Evolutionary conservation across 2,888 invertebrate species (phyloP).

Genomic region (Dasysyrphus tricinctus): DNA sequence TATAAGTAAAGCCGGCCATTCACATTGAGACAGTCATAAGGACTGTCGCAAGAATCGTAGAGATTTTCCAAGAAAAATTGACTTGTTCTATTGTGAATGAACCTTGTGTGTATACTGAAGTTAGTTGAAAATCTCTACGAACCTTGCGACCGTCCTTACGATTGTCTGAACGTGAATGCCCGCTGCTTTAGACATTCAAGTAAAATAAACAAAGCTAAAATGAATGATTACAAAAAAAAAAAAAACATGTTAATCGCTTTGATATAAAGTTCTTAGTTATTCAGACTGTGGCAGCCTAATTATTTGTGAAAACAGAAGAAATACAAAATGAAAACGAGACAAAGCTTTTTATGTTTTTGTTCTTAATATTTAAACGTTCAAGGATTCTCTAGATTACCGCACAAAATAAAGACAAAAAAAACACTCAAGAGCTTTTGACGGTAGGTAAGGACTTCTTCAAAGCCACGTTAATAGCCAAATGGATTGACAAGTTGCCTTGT

Average conservation of each 20-base stretch:
- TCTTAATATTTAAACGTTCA: constrained; percentile 34
- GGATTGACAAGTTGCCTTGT: constrained; percentile 67
- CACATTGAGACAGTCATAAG: too few species aligned
- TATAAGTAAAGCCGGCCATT: too few species aligned
- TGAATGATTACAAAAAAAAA: neutral
- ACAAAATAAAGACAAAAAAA: constrained; percentile 15
- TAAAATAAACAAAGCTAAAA: too few species aligned
- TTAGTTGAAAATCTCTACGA: too few species aligned
- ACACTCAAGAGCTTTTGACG: constrained; percentile 28
- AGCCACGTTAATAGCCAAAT: constrained; percentile 63
- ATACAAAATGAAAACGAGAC: neutral
- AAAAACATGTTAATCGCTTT: constrained; percentile 35
- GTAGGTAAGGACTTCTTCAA: constrained; percentile 47
- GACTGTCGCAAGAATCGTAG: too few species aligned
- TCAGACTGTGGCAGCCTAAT: constrained; percentile 59
- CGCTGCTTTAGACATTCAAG: too few species aligned
- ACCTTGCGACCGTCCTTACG: too few species aligned
- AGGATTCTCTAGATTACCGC: constrained; percentile 29
- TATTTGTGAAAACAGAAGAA: constrained; percentile 44
- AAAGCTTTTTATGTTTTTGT: constrained; percentile 22
- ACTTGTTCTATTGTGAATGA: too few species aligned
- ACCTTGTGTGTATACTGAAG: too few species aligned
- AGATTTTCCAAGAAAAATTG: too few species aligned
- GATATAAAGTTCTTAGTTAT: neutral
- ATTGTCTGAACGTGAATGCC: too few species aligned